phyloP scores from a whole-genome alignment of 2,888 invertebrate genomes.

The Deladenus siricidicola region DNA sequence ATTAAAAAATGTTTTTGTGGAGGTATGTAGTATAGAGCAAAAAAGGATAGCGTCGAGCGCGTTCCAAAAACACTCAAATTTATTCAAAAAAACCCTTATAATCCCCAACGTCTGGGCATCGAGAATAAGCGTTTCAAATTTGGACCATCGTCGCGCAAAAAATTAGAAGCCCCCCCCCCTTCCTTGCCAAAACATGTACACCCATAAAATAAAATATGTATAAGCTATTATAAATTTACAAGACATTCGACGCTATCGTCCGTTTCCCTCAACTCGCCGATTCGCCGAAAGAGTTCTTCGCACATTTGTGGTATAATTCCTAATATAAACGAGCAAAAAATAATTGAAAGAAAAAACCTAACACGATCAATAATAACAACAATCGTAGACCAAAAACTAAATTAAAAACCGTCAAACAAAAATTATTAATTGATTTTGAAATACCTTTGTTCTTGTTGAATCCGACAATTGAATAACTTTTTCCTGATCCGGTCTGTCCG shows the following conservation, averaged over 20 bases:
- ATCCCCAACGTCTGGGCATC: no score
- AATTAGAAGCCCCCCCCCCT: neutral
- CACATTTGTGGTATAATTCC: constrained; percentile 60
- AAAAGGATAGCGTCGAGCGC: no score
- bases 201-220: neutral
- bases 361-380: neutral
- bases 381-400: neutral
- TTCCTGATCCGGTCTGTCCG: constrained; percentile 61
- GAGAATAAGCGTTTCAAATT: no score
- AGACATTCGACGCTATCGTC: constrained; percentile 53
- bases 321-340: constrained; percentile 37
- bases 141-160: no score
- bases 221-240: constrained; percentile 30
- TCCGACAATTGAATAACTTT: constrained; percentile 61
- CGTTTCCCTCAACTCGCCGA: constrained; percentile 55
- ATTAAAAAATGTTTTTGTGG: constrained; percentile 14
- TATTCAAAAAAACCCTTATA: no score
- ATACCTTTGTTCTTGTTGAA: constrained; percentile 58
- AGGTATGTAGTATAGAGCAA: neutral
- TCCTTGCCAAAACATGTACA: neutral
- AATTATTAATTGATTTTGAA: neutral
- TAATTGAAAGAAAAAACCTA: neutral
- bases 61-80: no score
- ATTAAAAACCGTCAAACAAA: neutral
- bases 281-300: constrained; percentile 58